phyloP scores from a whole-genome alignment of 2,888 invertebrate species.

The Brachyopa scutellaris region DNA sequence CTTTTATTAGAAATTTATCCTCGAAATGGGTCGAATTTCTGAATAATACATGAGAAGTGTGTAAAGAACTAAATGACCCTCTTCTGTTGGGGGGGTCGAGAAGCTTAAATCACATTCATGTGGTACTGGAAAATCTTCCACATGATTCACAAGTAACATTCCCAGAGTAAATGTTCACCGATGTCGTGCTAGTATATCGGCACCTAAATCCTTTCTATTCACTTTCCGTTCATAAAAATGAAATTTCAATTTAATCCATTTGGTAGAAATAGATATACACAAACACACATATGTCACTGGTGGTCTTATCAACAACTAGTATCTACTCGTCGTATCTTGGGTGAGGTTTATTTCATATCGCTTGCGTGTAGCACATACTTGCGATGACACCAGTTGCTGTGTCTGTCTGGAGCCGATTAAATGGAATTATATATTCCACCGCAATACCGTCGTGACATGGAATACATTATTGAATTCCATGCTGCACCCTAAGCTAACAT shows the following conservation, averaged over 20 bases:
- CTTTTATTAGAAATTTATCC: not conserved
- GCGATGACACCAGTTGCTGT: constrained; percentile 10
- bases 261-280: too few relatives aligned
- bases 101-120: not conserved
- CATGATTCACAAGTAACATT: too few relatives aligned
- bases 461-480: constrained; percentile 36
- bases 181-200: too few relatives aligned
- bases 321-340: too few relatives aligned
- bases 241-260: constrained; percentile 3
- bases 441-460: constrained; percentile 26
- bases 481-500: constrained; percentile 25
- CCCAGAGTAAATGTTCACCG: too few relatives aligned
- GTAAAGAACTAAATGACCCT: not conserved
- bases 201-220: too few relatives aligned
- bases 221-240: too few relatives aligned
- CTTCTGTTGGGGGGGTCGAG: not conserved
- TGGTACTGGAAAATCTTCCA: not conserved
- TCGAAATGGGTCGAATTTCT: not conserved
- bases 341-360: not conserved
- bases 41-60: constrained; percentile 19
- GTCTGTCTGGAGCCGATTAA: not conserved
- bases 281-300: too few relatives aligned
- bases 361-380: not conserved
- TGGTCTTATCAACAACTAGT: too few relatives aligned
- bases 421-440: too few relatives aligned